Evolutionary conservation across 2,797 vertebrate species (phyloP), one percentile per base, ranked within the genome.

Genomic region (Selene dorsalis): DNA sequence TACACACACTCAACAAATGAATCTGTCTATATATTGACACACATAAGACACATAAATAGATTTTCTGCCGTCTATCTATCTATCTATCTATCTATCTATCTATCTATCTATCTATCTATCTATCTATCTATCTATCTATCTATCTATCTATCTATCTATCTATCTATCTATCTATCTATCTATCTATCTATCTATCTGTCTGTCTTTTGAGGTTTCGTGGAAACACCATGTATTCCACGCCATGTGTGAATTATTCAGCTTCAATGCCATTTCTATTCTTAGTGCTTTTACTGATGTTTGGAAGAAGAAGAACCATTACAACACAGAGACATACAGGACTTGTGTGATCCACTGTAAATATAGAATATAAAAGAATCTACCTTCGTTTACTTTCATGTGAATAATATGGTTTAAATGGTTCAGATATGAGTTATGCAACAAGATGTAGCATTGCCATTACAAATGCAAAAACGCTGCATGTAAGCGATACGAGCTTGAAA

Each of bases 191-290:
- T 35, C 32, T 35, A 8, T 35, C 32, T 35, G 32, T 30, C 30
- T 30, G 30, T 30, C 30, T 30, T 30, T 30, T 30, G 6, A 35
- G 32, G 32, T 35, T 35, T 84, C 66, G 59, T 75, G 66, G 59
- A 85, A 88, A 84, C 70, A 62, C 63, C 75, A 73, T 90, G 87
- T 77, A 86, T 90, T 92, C 89, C 86, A 69, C 79, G 84, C 85
- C 78, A 82, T 82, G 57, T 86, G 68, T 92, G 87, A 92, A 93
- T 92, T 89, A 93, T 93, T 93, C 87, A 91, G 72, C 88, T 85
- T 89, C 86, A 85, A 69, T 88, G 84, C 75, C 76, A 82, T 81
- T 85, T 87, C 86, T 91, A 89, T 91, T 92, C 86, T 91, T 90
- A 82, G 89, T 77, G 41, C 68, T 88, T 84, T 77, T 82, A 80